Evolutionary conservation across 2,888 invertebrate genomes (phyloP).

Genomic region (Cryptocheilus praepositus): DNA sequence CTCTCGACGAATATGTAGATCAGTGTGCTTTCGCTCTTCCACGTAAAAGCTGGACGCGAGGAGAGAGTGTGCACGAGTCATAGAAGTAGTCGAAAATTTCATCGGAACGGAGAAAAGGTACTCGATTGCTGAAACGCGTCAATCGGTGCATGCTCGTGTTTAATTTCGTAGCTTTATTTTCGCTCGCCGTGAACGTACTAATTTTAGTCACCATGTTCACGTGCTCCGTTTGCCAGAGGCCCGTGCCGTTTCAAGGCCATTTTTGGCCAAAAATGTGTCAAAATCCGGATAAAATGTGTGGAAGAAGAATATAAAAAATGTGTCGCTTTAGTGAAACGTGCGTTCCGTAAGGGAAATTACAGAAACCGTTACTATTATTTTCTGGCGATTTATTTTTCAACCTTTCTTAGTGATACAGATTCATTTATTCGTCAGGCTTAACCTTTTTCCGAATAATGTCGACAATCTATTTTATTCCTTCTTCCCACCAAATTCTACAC

Average conservation of each 20-base stretch:
- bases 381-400: no score
- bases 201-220: background rate
- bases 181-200: background rate
- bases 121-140: background rate
- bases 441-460: no score
- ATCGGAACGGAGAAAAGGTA: background rate
- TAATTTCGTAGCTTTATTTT: background rate
- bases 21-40: conserved; percentile 23
- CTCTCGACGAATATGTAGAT: conserved; percentile 25
- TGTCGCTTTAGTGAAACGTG: no score
- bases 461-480: no score
- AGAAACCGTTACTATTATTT: no score
- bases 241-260: background rate
- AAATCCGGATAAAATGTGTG: no score
- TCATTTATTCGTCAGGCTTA: no score
- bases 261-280: background rate
- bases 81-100: background rate
- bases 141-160: background rate
- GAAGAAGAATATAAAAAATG: no score
- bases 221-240: conserved; percentile 2
- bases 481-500: no score
- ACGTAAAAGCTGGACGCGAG: conserved; percentile 15
- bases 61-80: conserved; percentile 1
- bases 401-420: no score
- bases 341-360: background rate